Percentiles rank a stretch among this genome's conserved stretches.
phyloP scores from a whole-genome alignment of 2,888 invertebrate species.

The Orgyia antiqua region DNA sequence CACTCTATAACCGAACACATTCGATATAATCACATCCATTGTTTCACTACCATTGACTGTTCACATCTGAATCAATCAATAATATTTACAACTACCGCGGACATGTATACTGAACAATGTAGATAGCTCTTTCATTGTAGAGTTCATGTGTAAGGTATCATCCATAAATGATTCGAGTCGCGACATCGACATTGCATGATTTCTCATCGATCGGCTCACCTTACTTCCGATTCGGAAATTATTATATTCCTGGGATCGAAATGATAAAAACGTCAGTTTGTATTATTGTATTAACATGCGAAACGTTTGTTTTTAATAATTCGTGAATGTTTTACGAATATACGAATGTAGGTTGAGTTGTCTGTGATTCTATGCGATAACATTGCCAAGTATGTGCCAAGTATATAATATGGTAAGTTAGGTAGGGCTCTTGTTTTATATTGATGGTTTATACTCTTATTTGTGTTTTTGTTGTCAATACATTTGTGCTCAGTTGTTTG shows the following conservation, averaged over 20 bases:
- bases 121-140: slow-evolving; percentile 13
- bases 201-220: slow-evolving; percentile 67
- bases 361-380: slow-evolving; percentile 25
- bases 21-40: slow-evolving; percentile 39
- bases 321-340: slow-evolving; percentile 54
- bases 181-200: slow-evolving; percentile 71
- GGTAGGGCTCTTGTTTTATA: no score
- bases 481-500: no score
- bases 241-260: slow-evolving; percentile 65
- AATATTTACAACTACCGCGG: slow-evolving; percentile 36
- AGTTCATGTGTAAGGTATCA: slow-evolving; percentile 37
- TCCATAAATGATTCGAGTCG: slow-evolving; percentile 71
- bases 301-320: slow-evolving; percentile 49
- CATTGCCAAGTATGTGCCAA: slow-evolving; percentile 16
- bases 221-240: slow-evolving; percentile 78
- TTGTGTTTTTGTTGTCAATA: no score
- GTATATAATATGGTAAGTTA: no score
- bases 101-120: slow-evolving; percentile 41
- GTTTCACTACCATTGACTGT: slow-evolving; percentile 59
- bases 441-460: no score
- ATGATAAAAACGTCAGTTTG: slow-evolving; percentile 53
- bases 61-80: slow-evolving; percentile 35
- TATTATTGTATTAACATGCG: slow-evolving; percentile 53
- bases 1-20: slow-evolving; percentile 42
- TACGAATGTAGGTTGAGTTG: slow-evolving; percentile 44